These are phyloP conservation scores for Danio choprae DNA, from an alignment of 2,797 vertebrate species.

Conservation along the genomic window DNA sequence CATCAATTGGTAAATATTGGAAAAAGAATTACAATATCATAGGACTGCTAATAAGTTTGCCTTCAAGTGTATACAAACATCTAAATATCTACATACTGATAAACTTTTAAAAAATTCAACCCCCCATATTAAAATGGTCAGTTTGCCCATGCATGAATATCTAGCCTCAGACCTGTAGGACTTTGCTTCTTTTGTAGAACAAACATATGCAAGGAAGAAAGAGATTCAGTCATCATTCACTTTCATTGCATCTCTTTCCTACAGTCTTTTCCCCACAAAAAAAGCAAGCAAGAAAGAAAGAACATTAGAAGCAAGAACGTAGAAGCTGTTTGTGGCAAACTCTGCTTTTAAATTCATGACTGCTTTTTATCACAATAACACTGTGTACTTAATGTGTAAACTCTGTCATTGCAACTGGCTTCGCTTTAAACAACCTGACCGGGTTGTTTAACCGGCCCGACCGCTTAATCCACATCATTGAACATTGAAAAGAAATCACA, in stretches of 20 bases:
- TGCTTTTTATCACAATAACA: too few species aligned
- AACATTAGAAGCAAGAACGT: too few species aligned
- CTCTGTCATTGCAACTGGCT: background rate
- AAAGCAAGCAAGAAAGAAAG: too few species aligned
- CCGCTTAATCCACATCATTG: background rate
- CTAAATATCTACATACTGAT: background rate
- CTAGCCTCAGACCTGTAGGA: background rate
- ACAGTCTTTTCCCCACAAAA: background rate
- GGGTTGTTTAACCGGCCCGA: conserved; percentile 17
- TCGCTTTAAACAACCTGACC: background rate
- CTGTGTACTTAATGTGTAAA: background rate
- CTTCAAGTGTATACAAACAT: too few species aligned
- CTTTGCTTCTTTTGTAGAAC: background rate
- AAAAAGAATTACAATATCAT: too few species aligned
- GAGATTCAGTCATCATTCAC: background rate
- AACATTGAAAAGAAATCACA: background rate
- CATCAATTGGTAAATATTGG: too few species aligned
- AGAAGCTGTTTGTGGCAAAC: background rate
- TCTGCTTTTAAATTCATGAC: background rate
- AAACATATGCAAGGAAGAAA: background rate
- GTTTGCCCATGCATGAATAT: background rate
- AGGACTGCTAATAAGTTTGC: too few species aligned
- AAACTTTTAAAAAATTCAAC: background rate
- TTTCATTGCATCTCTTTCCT: background rate
- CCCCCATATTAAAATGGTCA: background rate